These are phyloP conservation scores for Macrobrachium nipponense DNA, from an alignment of 1,140 invertebrate species.

Conservation along the genomic window DNA sequence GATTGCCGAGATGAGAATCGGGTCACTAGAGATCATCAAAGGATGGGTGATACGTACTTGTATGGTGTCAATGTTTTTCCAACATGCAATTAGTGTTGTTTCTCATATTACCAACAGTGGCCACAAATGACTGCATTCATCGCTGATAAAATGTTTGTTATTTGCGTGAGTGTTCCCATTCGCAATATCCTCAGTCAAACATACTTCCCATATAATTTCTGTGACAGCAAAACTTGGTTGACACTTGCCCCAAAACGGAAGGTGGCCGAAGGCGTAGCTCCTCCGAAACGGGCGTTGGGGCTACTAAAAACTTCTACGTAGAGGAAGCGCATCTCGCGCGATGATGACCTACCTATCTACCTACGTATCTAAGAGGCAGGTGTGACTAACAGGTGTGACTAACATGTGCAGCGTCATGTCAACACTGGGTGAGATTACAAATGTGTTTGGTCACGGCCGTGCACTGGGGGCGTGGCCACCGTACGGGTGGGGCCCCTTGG, in stretches of 20 bases:
- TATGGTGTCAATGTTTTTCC: no score
- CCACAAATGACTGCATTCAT: neutral
- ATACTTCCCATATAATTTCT: neutral
- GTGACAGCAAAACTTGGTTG: conserved; percentile 5
- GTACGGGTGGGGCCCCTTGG: conserved; percentile 16
- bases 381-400: conserved; percentile 40
- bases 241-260: neutral
- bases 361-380: neutral
- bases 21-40: no score
- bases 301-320: no score
- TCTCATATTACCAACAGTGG: no score
- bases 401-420: conserved; percentile 53
- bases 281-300: no score
- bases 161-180: neutral
- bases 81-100: no score
- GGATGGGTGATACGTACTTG: no score
- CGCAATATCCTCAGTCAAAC: neutral
- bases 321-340: neutral
- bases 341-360: neutral
- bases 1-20: no score
- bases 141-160: neutral
- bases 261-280: neutral
- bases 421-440: conserved; percentile 44
- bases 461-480: conserved; percentile 34
- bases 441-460: conserved; percentile 54